These are phyloP conservation scores for Takifugu flavidus DNA, from an alignment of 2,113 vertebrate species.

Conservation along the genomic window DNA sequence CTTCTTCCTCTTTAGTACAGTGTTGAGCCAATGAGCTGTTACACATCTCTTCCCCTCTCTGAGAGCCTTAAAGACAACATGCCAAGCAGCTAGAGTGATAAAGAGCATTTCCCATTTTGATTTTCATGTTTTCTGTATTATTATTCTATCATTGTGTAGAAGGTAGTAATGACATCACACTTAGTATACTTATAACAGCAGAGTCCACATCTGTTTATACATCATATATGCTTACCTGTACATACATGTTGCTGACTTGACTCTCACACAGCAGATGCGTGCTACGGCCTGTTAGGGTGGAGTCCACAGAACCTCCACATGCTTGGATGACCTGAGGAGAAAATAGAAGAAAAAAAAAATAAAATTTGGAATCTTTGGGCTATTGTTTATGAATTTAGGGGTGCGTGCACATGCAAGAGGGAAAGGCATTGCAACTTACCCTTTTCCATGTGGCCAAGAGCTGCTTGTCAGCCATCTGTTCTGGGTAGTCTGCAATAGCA, in stretches of 20 bases:
- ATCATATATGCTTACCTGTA: conserved; percentile 82
- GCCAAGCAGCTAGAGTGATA: background rate
- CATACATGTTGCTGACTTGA: conserved; percentile 92
- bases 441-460: conserved; percentile 93
- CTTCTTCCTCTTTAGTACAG: conserved; percentile 87
- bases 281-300: conserved; percentile 83
- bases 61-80: conserved; percentile 76
- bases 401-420: too few relatives aligned
- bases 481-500: conserved; percentile 93
- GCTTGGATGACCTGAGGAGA: conserved; percentile 86
- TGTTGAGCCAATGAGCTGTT: conserved; percentile 94
- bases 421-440: conserved; percentile 59
- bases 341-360: background rate
- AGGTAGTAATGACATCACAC: too few relatives aligned
- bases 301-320: conserved; percentile 89
- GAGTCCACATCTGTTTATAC: background rate
- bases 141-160: too few relatives aligned
- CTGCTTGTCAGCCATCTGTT: conserved; percentile 97
- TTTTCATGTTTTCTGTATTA: too few relatives aligned
- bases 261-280: conserved; percentile 97
- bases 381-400: too few relatives aligned
- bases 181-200: background rate
- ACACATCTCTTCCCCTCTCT: conserved; percentile 92
- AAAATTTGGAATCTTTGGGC: too few relatives aligned
- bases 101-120: too few relatives aligned